Base-by-base conservation (phyloP, 30 jellyfish, hydroid and myxozoan species). In the Aurelia coerulea region DNA sequence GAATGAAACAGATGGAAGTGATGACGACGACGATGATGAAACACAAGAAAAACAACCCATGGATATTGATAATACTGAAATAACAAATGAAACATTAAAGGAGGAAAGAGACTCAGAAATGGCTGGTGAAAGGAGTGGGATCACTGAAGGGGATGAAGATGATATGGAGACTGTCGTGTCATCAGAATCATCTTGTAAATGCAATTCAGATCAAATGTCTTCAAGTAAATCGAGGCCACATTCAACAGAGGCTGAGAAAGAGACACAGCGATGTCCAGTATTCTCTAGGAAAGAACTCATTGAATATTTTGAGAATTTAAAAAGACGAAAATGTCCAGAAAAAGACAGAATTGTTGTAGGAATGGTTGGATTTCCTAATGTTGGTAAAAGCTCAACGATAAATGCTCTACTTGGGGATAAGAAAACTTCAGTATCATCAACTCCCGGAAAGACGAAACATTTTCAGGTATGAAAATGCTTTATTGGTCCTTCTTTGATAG, bases 371-470 rank as follows among this genome's bases (percentile, higher is more conserved):
- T 95, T 83, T 76, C 99, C 99, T 13, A 95, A 95, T 65, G 99
- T 95, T 68, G 99, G 99, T 3, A 95, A 95, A 83, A 95, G 99
- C 72, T 95, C 99, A 4, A 95, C 98, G 17, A 90, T 95, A 70
- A 95, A 95, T 71, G 97, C 97, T 13, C 65, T 95, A 46, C 80
- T 95, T 46, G 87, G 91, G 6, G 92, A 73, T 50, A 90, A 95
- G 84, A 95, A 95, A 67, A 90, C 98, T 16, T 96, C 99, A 2
- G 98, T 95, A 2, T 95, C 99, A 52, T 74, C 99, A 15, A 95
- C 99, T 8, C 99, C 99, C 32, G 99, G 99, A 16, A 95, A 95
- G 71, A 95, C 99, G 29, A 95, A 95, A 85, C 99, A 95, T 79
- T 95, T 95, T 63, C 99, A 95, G 90, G 99, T 95, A 65, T 16